Evolutionary conservation across 1,140 invertebrate genomes (phyloP).

Genomic region (Artemia franciscana): DNA sequence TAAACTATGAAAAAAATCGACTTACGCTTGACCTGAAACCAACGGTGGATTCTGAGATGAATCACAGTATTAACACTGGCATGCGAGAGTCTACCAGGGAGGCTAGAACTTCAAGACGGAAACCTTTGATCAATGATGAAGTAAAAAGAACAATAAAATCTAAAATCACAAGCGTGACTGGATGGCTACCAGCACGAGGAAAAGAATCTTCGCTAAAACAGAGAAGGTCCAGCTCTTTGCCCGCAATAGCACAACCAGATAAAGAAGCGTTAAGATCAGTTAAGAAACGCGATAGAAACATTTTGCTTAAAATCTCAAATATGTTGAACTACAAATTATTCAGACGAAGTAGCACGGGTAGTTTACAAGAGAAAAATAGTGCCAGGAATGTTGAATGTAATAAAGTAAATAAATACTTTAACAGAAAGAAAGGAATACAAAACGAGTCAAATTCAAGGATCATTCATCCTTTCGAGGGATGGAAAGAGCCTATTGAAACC

Average conservation of each 20-base stretch:
- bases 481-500: constrained; percentile 9
- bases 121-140: neutral
- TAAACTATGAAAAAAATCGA: neutral
- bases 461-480: constrained; percentile 7
- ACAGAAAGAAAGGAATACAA: neutral
- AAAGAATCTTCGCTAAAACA: neutral
- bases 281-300: neutral
- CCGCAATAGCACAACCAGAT: neutral
- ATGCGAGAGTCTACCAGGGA: neutral
- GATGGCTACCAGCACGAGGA: neutral
- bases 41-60: neutral
- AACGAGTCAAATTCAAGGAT: neutral
- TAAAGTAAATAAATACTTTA: neutral
- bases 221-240: neutral
- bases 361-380: neutral
- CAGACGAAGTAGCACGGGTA: neutral
- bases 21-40: neutral
- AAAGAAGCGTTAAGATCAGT: neutral
- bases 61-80: neutral
- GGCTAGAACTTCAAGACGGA: neutral
- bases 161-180: neutral
- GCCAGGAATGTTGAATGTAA: neutral
- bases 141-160: neutral
- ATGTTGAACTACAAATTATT: neutral
- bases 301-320: neutral